Evolutionary conservation across 2,797 vertebrate species (phyloP).

Genomic region (Heliangelus exortis): DNA sequence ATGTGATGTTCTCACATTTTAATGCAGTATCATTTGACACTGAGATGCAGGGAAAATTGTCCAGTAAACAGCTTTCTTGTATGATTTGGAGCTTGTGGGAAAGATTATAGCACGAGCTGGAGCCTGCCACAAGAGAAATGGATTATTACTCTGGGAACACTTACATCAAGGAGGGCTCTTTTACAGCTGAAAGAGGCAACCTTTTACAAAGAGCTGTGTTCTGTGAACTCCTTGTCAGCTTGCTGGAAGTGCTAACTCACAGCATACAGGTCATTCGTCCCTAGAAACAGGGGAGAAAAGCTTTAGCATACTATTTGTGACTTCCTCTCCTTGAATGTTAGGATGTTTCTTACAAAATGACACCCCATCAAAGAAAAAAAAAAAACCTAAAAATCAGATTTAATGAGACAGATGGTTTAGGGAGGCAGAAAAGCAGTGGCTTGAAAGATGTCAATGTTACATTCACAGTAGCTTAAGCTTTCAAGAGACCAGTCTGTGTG

Average conservation of each 20-base stretch:
- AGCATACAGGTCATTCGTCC: conserved; percentile 15
- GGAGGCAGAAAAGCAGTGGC: not conserved
- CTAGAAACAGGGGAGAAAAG: not conserved
- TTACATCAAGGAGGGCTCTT: conserved; percentile 55
- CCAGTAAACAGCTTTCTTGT: conserved; percentile 30
- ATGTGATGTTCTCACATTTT: conserved; percentile 28
- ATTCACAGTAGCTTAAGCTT: not conserved
- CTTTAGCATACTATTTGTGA: not conserved
- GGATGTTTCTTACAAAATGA: conserved; percentile 30
- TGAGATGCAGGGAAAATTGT: conserved; percentile 26
- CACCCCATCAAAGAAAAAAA: not conserved
- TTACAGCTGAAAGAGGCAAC: conserved; percentile 34
- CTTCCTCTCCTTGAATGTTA: not conserved
- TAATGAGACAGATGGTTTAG: not conserved
- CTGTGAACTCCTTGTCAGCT: conserved; percentile 35
- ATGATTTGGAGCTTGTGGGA: conserved; percentile 43
- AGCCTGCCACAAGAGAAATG: conserved; percentile 39
- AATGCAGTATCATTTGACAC: conserved; percentile 26
- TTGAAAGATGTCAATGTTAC: not conserved
- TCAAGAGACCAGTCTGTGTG: not conserved
- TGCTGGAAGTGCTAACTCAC: conserved; percentile 61
- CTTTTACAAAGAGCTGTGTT: conserved; percentile 28
- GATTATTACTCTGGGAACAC: conserved; percentile 48
- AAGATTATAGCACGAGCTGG: conserved; percentile 27
- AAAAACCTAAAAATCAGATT: not conserved